Percentiles rank a stretch among this genome's conserved stretches.
Conservation (phyloP, 2,888 invertebrate genomes). For the Halocaridina rubra region DNA sequence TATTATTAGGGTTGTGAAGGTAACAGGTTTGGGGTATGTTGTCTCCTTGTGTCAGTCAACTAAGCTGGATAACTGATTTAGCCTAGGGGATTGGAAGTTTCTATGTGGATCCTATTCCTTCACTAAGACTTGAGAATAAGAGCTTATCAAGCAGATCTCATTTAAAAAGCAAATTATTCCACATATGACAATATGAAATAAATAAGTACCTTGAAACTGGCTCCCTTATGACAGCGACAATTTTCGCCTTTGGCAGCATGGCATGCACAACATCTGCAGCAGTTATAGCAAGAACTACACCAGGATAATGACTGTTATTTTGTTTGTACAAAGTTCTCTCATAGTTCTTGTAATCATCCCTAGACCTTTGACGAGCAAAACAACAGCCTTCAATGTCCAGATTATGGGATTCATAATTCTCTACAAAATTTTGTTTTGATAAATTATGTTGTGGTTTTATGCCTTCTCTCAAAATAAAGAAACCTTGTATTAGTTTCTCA, state of each 20-base stretch:
- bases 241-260: constrained; percentile 20
- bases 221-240: constrained; percentile 44
- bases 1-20: too few relatives aligned
- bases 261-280: constrained; percentile 39
- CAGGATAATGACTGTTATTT: neutral
- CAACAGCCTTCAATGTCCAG: neutral
- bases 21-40: too few relatives aligned
- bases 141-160: too few relatives aligned
- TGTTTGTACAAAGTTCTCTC: neutral
- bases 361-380: neutral
- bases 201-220: constrained; percentile 29
- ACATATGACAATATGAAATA: neutral
- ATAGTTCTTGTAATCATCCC: neutral
- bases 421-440: neutral
- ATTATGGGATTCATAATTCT: too few relatives aligned
- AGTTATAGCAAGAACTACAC: constrained; percentile 29
- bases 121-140: too few relatives aligned
- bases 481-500: neutral
- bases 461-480: neutral
- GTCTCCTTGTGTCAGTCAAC: too few relatives aligned
- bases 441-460: neutral
- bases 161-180: neutral
- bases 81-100: too few relatives aligned
- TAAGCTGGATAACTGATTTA: too few relatives aligned
- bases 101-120: too few relatives aligned